phyloP scores from a whole-genome alignment of 2,113 vertebrate genomes.

The Monopterus albus region DNA sequence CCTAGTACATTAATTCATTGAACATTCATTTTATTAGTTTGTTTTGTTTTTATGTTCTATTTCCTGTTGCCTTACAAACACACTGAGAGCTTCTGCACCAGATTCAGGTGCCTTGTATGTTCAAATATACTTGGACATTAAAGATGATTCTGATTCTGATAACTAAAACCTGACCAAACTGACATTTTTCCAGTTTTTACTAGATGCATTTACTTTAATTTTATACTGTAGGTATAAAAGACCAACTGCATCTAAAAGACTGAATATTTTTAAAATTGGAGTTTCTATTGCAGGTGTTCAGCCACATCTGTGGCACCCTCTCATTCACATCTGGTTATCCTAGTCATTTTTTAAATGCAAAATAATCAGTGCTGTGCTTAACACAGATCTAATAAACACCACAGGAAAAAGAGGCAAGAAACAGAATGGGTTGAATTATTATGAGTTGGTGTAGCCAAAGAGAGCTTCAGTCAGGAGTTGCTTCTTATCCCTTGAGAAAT shows the following conservation, averaged over 20 bases:
- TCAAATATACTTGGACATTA: no score
- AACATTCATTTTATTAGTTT: no score
- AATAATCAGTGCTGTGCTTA: not conserved
- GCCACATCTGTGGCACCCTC: not conserved
- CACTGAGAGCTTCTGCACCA: no score
- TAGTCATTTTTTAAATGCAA: no score
- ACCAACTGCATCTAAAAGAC: not conserved
- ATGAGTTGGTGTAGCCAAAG: not conserved
- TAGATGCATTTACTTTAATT: not conserved
- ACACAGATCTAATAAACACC: not conserved
- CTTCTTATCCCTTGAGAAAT: constrained; percentile 29
- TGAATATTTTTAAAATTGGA: not conserved
- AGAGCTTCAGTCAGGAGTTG: not conserved
- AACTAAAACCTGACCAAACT: not conserved
- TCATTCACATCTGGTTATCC: no score
- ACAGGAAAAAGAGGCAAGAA: not conserved
- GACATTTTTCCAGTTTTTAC: no score
- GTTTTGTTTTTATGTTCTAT: no score
- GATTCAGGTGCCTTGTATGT: no score
- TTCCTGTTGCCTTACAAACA: no score
- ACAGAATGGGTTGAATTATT: not conserved
- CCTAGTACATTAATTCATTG: not conserved
- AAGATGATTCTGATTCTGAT: no score
- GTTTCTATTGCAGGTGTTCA: no score
- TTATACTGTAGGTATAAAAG: not conserved